Evolutionary conservation across 2,113 vertebrate genomes (phyloP), one percentile per base, ranked within the genome.

Genomic region (Gasterosteus aculeatus): DNA sequence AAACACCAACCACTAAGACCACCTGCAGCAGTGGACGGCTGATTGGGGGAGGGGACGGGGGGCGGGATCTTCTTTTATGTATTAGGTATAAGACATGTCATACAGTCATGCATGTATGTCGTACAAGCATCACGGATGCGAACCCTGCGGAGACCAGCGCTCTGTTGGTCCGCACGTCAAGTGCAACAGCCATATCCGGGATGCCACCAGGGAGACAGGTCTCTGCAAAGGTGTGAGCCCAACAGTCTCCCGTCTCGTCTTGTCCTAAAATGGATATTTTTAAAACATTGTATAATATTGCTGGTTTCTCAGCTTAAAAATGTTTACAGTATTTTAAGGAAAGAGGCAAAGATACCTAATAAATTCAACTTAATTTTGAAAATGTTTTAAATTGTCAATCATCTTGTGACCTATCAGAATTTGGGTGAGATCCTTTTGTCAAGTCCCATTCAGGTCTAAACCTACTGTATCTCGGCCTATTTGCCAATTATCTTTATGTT

Each of bases 401-500:
- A 53, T 53, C 49, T 22, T 53, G 19, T 53, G 49, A 53, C 49
- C 9, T 10, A 19, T 22, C 49, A 53, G 49, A 53, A n/a, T 3
- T 22, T 4, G n/a, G 2, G 19, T 53, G 6, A 22, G 29, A 49
- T 60, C 35, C 66, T 35, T 59, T 59, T 46, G 42, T 16, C 39
- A 22, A 11, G 19, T 14, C 19, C 39, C 38, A 41, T 51, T 51
- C 19, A 51, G 47, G 47, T 51, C 47, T n/a, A 51, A 51, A n/a
- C n/a, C 63, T 57, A 29, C 56, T 77, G 72, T 39, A 69, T 83
- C 35, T 84, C 75, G 56, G 26, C 46, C 64, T 75, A 77, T 87
- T 86, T 89, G 41, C 84, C 85, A 86, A 85, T 90, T 88, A 86
- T 56, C 78, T 56, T 79, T 70, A 83, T 72, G 69, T 81, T 85